Evolutionary conservation across 1,140 invertebrate genomes (phyloP).

Genomic region (Trachelipus rathkii): DNA sequence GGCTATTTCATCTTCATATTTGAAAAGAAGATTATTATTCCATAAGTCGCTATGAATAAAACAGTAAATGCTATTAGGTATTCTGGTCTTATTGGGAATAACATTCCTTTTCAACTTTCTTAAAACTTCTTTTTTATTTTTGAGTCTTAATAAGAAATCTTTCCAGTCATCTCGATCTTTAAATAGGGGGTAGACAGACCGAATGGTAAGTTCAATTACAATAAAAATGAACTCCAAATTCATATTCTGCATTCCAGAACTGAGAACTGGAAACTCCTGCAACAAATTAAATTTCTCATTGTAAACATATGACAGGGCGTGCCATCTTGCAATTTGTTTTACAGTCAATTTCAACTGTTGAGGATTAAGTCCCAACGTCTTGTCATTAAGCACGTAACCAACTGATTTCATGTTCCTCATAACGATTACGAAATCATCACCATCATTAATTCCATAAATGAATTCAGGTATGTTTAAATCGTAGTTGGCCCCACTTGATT

Average conservation of each 20-base stretch:
- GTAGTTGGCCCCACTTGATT: background rate
- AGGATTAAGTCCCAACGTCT: background rate
- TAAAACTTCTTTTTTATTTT: background rate
- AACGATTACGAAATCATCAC: background rate
- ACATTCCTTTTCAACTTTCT: too few species aligned
- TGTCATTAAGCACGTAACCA: background rate
- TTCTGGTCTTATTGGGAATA: background rate
- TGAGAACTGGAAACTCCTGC: background rate
- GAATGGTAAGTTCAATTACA: background rate
- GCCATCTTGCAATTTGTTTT: background rate
- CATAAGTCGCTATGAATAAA: conserved; percentile 19
- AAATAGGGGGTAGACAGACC: background rate
- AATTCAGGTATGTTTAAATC: conserved; percentile 5
- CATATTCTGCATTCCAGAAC: background rate
- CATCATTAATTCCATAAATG: background rate
- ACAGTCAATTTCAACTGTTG: background rate
- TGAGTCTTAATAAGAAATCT: background rate
- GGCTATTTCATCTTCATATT: background rate
- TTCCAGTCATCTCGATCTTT: background rate
- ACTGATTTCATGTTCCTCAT: conserved; percentile 3
- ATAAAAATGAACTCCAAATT: background rate
- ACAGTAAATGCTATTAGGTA: background rate
- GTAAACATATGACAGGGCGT: conserved; percentile 12
- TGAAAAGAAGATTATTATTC: conserved; percentile 17
- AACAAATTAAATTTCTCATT: background rate